Percentiles rank a stretch among this genome's conserved stretches.
Conservation (phyloP, 1,140 invertebrate genomes). For the Drosophila funebris region DNA sequence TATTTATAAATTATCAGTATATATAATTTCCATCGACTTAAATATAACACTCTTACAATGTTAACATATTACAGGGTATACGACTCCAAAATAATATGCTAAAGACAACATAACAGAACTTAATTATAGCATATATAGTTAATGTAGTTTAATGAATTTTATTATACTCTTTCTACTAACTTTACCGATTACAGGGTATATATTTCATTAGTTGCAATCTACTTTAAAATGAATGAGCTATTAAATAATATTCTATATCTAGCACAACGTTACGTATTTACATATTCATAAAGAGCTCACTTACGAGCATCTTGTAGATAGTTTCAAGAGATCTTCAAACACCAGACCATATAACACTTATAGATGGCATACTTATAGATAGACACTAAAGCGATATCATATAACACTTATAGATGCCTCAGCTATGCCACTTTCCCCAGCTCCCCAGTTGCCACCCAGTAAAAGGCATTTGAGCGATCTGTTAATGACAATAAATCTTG, state of each 20-base stretch:
- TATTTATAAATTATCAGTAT: no score
- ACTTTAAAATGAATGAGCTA: neutral
- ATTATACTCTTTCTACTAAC: neutral
- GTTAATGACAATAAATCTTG: conserved; percentile 74
- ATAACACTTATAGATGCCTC: conserved; percentile 4
- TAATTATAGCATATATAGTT: no score
- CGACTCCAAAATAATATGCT: no score
- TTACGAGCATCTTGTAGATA: neutral
- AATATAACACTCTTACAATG: no score
- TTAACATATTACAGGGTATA: neutral
- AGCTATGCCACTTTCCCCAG: conserved; percentile 36
- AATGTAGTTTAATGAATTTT: no score
- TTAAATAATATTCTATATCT: neutral
- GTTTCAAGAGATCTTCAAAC: neutral
- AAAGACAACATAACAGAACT: no score
- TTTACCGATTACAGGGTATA: neutral
- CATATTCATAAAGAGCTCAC: neutral
- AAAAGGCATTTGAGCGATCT: conserved; percentile 63
- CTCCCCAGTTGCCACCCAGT: conserved; percentile 68
- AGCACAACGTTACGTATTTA: neutral
- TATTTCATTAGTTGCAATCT: neutral
- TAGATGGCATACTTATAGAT: neutral
- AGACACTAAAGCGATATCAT: neutral
- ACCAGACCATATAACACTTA: neutral
- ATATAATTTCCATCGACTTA: no score